phyloP scores from a whole-genome alignment of 2,888 invertebrate species.

The Alcis repandata region DNA sequence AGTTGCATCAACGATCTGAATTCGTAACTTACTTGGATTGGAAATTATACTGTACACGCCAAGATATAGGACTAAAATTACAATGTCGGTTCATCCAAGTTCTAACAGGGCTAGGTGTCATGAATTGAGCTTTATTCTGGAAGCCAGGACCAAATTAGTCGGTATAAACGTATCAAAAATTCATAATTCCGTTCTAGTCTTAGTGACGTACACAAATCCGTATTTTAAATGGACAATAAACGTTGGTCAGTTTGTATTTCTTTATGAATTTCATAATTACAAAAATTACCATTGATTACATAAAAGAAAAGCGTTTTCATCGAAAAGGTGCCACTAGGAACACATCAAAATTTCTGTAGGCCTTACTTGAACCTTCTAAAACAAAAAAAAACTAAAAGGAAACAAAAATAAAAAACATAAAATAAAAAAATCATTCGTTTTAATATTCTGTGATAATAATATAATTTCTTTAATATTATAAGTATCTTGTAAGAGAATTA shows the following conservation, averaged over 20 bases:
- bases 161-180: slow-evolving; percentile 60
- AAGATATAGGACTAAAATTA: not conserved
- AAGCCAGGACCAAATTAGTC: slow-evolving; percentile 41
- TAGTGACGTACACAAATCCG: slow-evolving; percentile 71
- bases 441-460: slow-evolving; percentile 81
- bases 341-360: slow-evolving; percentile 22
- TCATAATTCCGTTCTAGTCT: slow-evolving; percentile 66
- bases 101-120: not conserved
- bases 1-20: no score
- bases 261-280: not conserved
- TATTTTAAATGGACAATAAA: slow-evolving; percentile 47
- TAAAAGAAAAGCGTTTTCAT: not conserved
- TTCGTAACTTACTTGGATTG: no score
- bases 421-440: slow-evolving; percentile 80
- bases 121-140: slow-evolving; percentile 34
- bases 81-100: not conserved
- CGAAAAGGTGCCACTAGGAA: not conserved
- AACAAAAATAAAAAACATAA: slow-evolving; percentile 54
- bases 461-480: slow-evolving; percentile 70
- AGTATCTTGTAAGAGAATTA: slow-evolving; percentile 73
- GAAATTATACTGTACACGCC: no score
- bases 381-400: slow-evolving; percentile 35
- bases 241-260: slow-evolving; percentile 20
- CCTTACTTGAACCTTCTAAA: slow-evolving; percentile 25
- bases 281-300: not conserved